A percentile compares a stretch with the other conserved stretches of the same genome.
phyloP scores from a whole-genome alignment of 2,113 vertebrate genomes.

The Saiga tatarica region DNA sequence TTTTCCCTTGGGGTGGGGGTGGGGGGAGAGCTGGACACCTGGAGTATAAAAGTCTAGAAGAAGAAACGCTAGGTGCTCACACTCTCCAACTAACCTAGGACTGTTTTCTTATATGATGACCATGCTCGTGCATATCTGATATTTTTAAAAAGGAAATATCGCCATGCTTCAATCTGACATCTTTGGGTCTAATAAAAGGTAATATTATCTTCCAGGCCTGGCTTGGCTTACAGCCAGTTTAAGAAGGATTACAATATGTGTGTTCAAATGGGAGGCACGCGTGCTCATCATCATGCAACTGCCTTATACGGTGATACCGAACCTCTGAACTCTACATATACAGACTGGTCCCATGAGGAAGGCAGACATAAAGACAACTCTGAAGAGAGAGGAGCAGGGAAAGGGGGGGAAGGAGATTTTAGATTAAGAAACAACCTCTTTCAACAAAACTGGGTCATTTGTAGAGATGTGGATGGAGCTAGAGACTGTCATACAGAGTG shows the following conservation, averaged over 20 bases:
- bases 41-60: not conserved
- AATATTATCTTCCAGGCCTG: not conserved
- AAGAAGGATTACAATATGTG: not conserved
- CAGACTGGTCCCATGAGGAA: not conserved
- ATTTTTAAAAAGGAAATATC: not conserved
- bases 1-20: not conserved
- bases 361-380: not conserved
- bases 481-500: not conserved
- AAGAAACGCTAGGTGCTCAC: not conserved
- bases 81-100: not conserved
- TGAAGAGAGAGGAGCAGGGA: not conserved
- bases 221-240: not conserved
- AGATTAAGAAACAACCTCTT: not conserved
- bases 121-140: not conserved
- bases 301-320: not conserved
- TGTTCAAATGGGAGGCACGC: not conserved
- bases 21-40: not conserved
- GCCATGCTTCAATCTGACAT: not conserved
- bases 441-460: not conserved
- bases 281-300: not conserved
- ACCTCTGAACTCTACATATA: not conserved
- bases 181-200: not conserved
- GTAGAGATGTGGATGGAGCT: not conserved
- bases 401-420: not conserved
- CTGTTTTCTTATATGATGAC: not conserved